A percentile compares a stretch with the other conserved stretches of the same genome.
phyloP scores from a whole-genome alignment of 2,797 vertebrate genomes.

The Perodicticus potto region DNA sequence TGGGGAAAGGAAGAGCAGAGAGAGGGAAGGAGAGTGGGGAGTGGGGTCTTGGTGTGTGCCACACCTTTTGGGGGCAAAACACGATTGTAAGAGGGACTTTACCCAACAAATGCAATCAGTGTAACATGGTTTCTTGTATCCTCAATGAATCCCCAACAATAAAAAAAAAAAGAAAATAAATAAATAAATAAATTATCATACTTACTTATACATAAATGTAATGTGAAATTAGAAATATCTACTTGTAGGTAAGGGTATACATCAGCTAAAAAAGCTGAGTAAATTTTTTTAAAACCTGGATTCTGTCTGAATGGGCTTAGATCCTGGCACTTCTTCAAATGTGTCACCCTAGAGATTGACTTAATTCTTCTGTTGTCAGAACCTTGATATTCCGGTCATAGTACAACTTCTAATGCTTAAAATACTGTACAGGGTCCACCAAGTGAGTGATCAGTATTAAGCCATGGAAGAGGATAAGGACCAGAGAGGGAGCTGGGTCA shows the following conservation, averaged over 20 bases:
- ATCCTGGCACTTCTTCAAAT: neutral
- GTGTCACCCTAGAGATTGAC: neutral
- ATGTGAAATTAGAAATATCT: neutral
- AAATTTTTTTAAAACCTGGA: neutral
- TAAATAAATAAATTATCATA: too few relatives aligned
- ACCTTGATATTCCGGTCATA: neutral
- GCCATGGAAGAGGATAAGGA: accelerated
- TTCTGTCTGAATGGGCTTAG: neutral
- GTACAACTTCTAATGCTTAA: neutral
- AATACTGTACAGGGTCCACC: accelerated
- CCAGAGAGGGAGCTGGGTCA: neutral
- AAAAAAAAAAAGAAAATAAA: too few relatives aligned
- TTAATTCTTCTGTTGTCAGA: neutral
- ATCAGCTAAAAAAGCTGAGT: neutral
- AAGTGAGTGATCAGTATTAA: too few relatives aligned
- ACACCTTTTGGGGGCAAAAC: too few relatives aligned
- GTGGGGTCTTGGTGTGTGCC: too few relatives aligned
- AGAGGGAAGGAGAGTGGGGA: too few relatives aligned
- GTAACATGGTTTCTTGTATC: too few relatives aligned
- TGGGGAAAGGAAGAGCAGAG: too few relatives aligned
- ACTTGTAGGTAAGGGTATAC: neutral
- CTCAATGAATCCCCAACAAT: too few relatives aligned
- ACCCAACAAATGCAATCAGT: too few relatives aligned
- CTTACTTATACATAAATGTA: neutral
- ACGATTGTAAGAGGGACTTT: too few relatives aligned